Evolutionary conservation across 1,140 invertebrate species (phyloP).

Genomic region (Drosophila repletoides): DNA sequence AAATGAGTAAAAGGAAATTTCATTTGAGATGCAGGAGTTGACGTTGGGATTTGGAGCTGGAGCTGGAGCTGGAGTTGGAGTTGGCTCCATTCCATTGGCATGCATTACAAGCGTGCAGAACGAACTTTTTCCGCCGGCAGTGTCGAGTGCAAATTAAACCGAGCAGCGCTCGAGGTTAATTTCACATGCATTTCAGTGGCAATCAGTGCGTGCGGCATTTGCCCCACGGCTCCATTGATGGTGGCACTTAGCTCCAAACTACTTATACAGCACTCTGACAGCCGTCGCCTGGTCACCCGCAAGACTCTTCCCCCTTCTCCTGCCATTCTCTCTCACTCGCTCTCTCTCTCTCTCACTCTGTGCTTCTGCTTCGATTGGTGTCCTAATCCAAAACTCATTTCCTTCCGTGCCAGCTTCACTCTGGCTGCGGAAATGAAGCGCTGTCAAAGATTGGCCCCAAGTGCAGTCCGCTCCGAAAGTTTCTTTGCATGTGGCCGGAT

Average conservation of each 20-base stretch:
- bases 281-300: constrained; percentile 22
- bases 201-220: constrained; percentile 73
- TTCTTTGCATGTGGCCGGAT: constrained; percentile 62
- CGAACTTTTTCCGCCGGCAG: constrained; percentile 41
- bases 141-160: constrained; percentile 75
- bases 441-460: constrained; percentile 46
- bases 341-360: background rate
- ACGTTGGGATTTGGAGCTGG: too few species aligned
- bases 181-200: constrained; percentile 77
- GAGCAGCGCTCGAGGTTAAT: constrained; percentile 74
- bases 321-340: background rate
- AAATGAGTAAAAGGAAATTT: constrained; percentile 76
- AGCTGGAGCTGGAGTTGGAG: too few species aligned
- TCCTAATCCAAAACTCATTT: constrained; percentile 80
- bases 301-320: background rate
- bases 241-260: constrained; percentile 71
- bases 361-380: constrained; percentile 45
- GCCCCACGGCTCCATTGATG: constrained; percentile 3
- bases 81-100: constrained; percentile 41
- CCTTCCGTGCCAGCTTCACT: constrained; percentile 50
- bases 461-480: constrained; percentile 53
- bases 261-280: constrained; percentile 66
- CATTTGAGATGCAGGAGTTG: constrained; percentile 68
- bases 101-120: constrained; percentile 35
- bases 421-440: constrained; percentile 60